Conservation (phyloP, 2,113 vertebrate species). For the Myrmecobius fasciatus region DNA sequence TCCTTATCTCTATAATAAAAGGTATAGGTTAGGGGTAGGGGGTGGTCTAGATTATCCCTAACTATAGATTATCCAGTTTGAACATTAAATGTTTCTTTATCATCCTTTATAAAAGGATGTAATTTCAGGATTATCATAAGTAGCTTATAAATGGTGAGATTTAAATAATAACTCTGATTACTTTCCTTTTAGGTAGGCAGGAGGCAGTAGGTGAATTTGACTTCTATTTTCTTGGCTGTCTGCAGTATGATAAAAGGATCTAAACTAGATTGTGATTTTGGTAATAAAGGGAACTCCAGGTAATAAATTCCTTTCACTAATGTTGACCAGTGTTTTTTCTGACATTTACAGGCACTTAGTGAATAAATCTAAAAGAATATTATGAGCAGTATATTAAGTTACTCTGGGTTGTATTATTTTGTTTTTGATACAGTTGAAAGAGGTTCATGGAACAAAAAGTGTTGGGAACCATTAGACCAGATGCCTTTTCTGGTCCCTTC, state of each 20-base stretch:
- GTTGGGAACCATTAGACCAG: background rate
- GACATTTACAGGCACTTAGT: background rate
- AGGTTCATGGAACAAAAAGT: background rate
- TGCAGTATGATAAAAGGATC: background rate
- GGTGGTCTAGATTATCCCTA: background rate
- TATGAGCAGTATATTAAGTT: background rate
- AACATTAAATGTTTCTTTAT: conserved; percentile 4
- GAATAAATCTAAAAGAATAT: conserved; percentile 4
- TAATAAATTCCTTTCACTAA: background rate
- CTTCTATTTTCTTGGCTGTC: background rate
- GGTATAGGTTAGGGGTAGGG: background rate
- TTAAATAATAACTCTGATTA: conserved; percentile 7
- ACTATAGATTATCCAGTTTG: background rate
- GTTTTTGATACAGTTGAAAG: background rate
- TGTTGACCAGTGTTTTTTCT: background rate
- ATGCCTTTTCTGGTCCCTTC: background rate
- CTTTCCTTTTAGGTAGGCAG: background rate
- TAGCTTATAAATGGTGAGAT: background rate
- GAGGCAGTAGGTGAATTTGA: background rate
- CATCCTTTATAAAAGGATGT: background rate
- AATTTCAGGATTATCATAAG: conserved; percentile 3
- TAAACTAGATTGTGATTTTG: background rate
- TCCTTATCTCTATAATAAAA: background rate
- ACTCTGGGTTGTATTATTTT: background rate
- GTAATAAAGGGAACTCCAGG: background rate